Base-by-base conservation (phyloP, 2,113 vertebrate genomes). In the Neolamprologus variostigma region DNA sequence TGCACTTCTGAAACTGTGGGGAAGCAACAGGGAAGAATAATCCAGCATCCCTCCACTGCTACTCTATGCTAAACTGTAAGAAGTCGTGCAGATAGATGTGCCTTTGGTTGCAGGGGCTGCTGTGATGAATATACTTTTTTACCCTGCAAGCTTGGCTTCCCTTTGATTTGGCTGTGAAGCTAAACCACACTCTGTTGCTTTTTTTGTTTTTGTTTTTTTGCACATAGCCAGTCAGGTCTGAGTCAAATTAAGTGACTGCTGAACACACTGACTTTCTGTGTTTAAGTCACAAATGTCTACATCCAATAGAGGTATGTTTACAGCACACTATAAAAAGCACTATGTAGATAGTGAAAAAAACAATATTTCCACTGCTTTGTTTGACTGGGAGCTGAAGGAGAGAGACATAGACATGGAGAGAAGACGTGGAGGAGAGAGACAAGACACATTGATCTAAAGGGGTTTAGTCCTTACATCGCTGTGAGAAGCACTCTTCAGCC, bases 401-500 rank as follows among this genome's bases (percentile, higher is more conserved):
- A 87, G 81, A 92, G 89, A 96, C 90, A 61, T 28, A 90, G 93
- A 95, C 91, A 95, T 59, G 82, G 66, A 93, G 87, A 91, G 37
- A 91, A 86, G 89, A 93, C 88, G 91, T 55, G 94, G 85, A 95
- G 89, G 90, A 95, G 89, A 92, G 80, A 95, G 95, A 97, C 95
- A 92, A 94, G 94, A 97, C 96, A 97, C 94, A 97, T 94, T 95
- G 91, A 96, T 95, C 96, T 96, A 66, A 93, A 95, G 93, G 89
- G 92, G 89, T 96, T 96, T 94, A 95, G 91, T 96, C 94, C 97
- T 97, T 97, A 97, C 97, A 96, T 97, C 97, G 95, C 96, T 97
- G 97, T 97, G 97, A 97, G 96, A 97, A 94, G 96, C 97, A 96
- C 89, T 97, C 96, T 97, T 97, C 97, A 97, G 96, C 94, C 96